A percentile compares a stretch with the other conserved stretches of the same genome.
phyloP scores from a whole-genome alignment of 2,797 vertebrate species.

The Myotis daubentonii region DNA sequence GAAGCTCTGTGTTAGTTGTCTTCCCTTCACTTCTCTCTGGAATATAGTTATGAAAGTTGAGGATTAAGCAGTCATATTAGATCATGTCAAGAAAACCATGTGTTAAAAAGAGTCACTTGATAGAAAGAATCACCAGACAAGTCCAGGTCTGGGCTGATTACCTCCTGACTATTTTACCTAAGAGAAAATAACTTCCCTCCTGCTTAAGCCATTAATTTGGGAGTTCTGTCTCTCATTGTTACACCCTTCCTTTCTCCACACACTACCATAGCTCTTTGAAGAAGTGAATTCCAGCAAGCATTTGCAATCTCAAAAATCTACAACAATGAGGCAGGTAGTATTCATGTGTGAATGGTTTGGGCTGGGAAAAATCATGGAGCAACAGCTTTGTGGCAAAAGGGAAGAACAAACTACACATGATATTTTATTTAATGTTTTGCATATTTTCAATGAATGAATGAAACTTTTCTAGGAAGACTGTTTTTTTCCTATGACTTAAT shows the following conservation, averaged over 20 bases:
- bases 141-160: neutral
- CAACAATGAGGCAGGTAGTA: neutral
- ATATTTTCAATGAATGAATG: neutral
- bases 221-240: neutral
- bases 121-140: neutral
- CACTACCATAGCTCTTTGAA: neutral
- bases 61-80: neutral
- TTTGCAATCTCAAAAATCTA: neutral
- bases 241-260: neutral
- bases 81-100: neutral
- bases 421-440: neutral
- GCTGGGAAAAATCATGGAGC: neutral
- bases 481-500: neutral
- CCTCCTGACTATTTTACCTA: conserved; percentile 8
- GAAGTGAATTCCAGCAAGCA: neutral
- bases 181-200: neutral
- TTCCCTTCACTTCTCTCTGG: neutral
- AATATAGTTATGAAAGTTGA: neutral
- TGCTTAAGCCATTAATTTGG: neutral
- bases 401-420: neutral
- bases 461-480: neutral
- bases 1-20: neutral
- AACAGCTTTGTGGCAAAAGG: neutral
- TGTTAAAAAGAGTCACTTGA: neutral
- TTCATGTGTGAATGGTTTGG: neutral